These are phyloP conservation scores for Dysidea cf. avara DNA, from an alignment of 37 sponge, comb jelly and placozoan genomes.

Conservation along the genomic window DNA sequence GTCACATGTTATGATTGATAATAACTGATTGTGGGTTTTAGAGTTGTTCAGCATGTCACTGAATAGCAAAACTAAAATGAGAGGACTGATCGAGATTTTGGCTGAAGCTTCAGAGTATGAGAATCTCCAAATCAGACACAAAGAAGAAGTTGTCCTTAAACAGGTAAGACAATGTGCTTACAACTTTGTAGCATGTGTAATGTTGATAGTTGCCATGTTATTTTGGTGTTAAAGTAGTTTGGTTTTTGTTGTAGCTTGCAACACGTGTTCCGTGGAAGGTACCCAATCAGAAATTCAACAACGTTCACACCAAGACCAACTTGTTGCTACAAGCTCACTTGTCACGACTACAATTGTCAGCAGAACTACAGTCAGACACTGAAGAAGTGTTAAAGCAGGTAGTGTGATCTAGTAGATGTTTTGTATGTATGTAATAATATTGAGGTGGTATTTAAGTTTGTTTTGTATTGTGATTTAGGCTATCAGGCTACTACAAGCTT, in stretches of 20 bases:
- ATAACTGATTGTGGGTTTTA: conserved; percentile 19
- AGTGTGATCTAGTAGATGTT: background rate
- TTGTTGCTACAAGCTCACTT: conserved; percentile 96
- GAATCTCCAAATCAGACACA: conserved; percentile 85
- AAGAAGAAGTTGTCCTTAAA: conserved; percentile 85
- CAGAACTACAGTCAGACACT: conserved; percentile 96
- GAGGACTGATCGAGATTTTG: conserved; percentile 93
- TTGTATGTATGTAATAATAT: background rate
- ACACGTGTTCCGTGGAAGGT: conserved; percentile 88
- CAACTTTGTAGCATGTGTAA: too few relatives aligned
- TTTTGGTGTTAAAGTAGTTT: too few relatives aligned
- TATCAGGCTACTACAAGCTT: conserved; percentile 87
- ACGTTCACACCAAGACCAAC: conserved; percentile 94
- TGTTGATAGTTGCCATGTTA: too few relatives aligned
- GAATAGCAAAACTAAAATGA: conserved; percentile 94
- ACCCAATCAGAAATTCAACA: conserved; percentile 75
- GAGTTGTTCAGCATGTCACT: conserved; percentile 97
- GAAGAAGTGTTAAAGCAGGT: conserved; percentile 93
- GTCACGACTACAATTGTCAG: conserved; percentile 87
- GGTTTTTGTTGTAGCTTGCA: conserved; percentile 32
- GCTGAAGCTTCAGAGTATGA: conserved; percentile 94
- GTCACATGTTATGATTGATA: too few relatives aligned
- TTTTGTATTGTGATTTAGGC: conserved; percentile 43
- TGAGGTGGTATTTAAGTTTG: background rate
- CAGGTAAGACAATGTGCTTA: too few relatives aligned